Evolutionary conservation across 2,888 invertebrate species (phyloP).

Genomic region (Ennomos quercinarius): DNA sequence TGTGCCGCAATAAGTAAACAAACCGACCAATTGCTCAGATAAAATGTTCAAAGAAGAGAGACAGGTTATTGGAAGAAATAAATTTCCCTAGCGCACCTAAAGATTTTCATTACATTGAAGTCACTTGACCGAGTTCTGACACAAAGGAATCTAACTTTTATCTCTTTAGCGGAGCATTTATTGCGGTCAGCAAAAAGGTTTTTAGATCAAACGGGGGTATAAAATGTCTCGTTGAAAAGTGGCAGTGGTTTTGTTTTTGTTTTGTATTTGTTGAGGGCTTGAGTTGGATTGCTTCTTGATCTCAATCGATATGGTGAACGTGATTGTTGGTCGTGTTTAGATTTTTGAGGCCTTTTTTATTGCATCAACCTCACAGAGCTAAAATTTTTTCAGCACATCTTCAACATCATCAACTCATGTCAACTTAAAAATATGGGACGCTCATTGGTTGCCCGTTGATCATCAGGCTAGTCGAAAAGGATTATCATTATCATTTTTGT

Average conservation of each 20-base stretch:
- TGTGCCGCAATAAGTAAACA: slow-evolving; percentile 40
- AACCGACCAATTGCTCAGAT: slow-evolving; percentile 38
- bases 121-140: slow-evolving; percentile 69
- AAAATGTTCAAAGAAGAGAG: slow-evolving; percentile 45
- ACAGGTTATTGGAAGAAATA: slow-evolving; percentile 59
- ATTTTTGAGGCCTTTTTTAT: too few species aligned
- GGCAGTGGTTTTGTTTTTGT: slow-evolving; percentile 31
- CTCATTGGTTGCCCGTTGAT: too few species aligned
- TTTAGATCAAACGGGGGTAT: slow-evolving; percentile 65
- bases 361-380: too few species aligned
- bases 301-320: neutral
- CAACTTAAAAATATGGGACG: too few species aligned
- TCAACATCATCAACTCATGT: too few species aligned
- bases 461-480: too few species aligned
- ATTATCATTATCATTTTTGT: too few species aligned
- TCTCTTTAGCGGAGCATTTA: slow-evolving; percentile 73
- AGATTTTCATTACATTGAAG: slow-evolving; percentile 76
- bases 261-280: slow-evolving; percentile 34
- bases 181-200: slow-evolving; percentile 73
- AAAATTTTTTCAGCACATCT: too few species aligned
- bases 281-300: slow-evolving; percentile 40
- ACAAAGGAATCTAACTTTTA: slow-evolving; percentile 77
- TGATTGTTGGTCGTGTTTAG: too few species aligned
- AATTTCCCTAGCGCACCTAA: slow-evolving; percentile 63
- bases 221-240: slow-evolving; percentile 56